A percentile compares a stretch with the other conserved stretches of the same genome.
phyloP scores from a whole-genome alignment of 2,888 invertebrate species.

The Pherbina coryleti region DNA sequence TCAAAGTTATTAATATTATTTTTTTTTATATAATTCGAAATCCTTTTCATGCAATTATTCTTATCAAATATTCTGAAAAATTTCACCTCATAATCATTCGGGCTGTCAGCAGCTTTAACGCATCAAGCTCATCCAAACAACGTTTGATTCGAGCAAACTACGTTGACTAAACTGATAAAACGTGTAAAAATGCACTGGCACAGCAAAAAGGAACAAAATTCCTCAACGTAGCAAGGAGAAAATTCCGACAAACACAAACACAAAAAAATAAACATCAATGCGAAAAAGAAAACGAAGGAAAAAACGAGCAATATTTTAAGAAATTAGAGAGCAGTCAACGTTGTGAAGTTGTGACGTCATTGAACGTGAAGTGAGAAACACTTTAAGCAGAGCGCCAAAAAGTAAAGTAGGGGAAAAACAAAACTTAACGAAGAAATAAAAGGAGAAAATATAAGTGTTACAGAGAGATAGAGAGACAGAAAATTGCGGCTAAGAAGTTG shows the following conservation, averaged over 20 bases:
- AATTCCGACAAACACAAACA: not conserved
- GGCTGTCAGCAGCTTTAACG: not conserved
- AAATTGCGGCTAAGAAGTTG: not conserved
- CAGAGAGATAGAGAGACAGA: not conserved
- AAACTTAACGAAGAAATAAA: constrained; percentile 57
- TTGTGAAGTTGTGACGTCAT: constrained; percentile 5
- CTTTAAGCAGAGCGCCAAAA: constrained; percentile 34
- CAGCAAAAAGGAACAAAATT: constrained; percentile 24
- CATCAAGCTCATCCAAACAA: constrained; percentile 11
- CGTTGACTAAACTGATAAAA: constrained; percentile 57
- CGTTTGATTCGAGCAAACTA: constrained; percentile 50
- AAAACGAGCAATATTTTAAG: not conserved
- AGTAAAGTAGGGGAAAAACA: constrained; percentile 54
- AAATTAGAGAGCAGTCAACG: constrained; percentile 1
- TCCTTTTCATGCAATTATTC: no score
- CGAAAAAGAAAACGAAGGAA: not conserved
- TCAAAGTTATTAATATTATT: not conserved
- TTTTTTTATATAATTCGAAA: not conserved
- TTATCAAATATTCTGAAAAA: not conserved
- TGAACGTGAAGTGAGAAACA: not conserved
- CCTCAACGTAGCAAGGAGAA: constrained; percentile 10
- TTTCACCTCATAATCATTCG: not conserved
- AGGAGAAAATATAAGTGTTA: constrained; percentile 29
- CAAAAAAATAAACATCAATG: not conserved
- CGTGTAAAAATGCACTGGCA: constrained; percentile 57